Evolutionary conservation across 2,113 vertebrate species (phyloP).

Genomic region (Muntiacus reevesi): DNA sequence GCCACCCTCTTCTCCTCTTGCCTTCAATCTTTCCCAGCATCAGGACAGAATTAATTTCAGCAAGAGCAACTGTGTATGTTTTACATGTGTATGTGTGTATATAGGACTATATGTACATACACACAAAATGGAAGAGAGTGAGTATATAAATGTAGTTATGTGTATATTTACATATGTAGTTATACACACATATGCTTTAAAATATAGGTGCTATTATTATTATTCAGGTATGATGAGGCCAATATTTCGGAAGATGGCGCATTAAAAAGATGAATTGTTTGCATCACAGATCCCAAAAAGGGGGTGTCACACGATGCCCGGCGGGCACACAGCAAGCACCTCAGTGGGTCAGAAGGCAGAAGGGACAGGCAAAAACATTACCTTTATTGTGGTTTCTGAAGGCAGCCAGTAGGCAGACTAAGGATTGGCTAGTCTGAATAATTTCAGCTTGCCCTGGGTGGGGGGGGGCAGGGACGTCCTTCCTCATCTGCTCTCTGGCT

Average conservation of each 20-base stretch:
- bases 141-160: neutral
- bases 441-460: neutral
- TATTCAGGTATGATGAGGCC: neutral
- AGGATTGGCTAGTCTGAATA: no score
- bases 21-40: neutral
- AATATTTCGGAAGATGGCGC: neutral
- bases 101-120: no score
- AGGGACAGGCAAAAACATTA: no score
- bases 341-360: neutral
- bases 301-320: accelerated
- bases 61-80: neutral
- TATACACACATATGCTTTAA: neutral
- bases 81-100: accelerated
- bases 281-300: neutral
- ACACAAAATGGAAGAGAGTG: no score
- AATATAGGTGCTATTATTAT: neutral
- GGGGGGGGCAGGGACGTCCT: neutral
- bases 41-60: neutral
- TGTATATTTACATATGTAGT: neutral
- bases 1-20: neutral
- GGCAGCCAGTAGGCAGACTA: neutral
- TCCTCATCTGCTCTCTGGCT: neutral
- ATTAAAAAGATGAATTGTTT: neutral
- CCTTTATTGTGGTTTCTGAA: neutral
- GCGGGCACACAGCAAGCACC: neutral